Base-by-base conservation (phyloP, 2,888 invertebrate species). In the Imbricaverruca yamaguchii region DNA sequence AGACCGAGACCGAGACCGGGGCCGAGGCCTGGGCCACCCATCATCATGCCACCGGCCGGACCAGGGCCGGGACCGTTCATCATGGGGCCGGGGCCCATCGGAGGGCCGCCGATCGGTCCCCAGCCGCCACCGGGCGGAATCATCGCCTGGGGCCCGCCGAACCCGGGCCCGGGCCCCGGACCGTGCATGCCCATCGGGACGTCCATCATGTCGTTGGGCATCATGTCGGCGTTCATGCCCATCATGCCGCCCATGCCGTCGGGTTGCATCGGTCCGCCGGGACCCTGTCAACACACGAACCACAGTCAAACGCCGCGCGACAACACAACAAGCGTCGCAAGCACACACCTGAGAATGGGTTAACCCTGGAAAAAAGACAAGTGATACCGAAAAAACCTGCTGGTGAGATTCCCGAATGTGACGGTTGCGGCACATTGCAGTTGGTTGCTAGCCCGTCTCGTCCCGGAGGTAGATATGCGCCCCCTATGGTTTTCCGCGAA, bases 1-100 rank as follows among this genome's bases (percentile, higher is more conserved):
- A 93, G 89, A 88, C 96, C 96, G 83, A 91, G 93, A 1, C 94
- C 94, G 85, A 91, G 91, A 85, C 92, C 92, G 85, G 93, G 93
- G 86, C 93, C 93, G 86, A 93, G 92, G 86, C 95, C 95, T n/a
- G 92, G 86, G 11, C 23, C 74, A 15, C 53, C 74, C 56, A 55
- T 56, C 78, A 57, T 78, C 78, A 78, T 78, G 23, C 23, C 78
- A 21, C 78, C 78, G 23, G 65, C 65, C 39, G n/a, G 65, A 67
- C 65, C 21, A 4, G 55, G 77, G 53, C 77, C 77, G 9, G 55
- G 77, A 8, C 77, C 77, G 55, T 13, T 12, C 78, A 55, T 78
- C 56, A 78, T 57, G 78, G 23, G 23, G 56, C 78, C 56, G 23
- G 56, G 56, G 6, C 21, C 57, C 78, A 78, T 78, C 53, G 57